Evolutionary conservation across 2,113 vertebrate genomes (phyloP).

Genomic region (Mustelus asterias): DNA sequence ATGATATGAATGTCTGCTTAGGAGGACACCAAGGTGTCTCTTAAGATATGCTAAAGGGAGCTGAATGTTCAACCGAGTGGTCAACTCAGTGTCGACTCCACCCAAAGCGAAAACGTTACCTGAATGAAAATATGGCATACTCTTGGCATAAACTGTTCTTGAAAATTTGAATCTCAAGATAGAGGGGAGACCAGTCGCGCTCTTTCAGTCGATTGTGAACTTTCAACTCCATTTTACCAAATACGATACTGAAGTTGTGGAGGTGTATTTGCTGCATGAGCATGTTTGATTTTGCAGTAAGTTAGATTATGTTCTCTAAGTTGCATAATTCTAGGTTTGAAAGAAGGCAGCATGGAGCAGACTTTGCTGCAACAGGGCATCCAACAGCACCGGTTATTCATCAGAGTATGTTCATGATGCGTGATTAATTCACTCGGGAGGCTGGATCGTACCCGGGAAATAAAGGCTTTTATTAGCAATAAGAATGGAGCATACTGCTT

Average conservation of each 20-base stretch:
- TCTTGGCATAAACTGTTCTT: neutral
- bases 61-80: neutral
- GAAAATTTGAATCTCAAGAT: neutral
- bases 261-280: neutral
- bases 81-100: neutral
- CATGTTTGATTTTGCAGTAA: neutral
- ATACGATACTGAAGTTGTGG: neutral
- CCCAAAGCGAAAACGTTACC: neutral
- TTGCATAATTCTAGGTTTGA: neutral
- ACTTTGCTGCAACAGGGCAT: neutral
- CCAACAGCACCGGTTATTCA: neutral
- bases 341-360: neutral
- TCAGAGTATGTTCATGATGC: neutral
- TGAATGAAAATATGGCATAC: too few species aligned
- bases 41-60: too few species aligned
- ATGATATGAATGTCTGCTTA: too few species aligned
- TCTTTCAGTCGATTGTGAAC: neutral
- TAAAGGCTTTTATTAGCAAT: too few species aligned
- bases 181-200: neutral
- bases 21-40: too few species aligned
- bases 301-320: neutral
- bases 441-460: too few species aligned
- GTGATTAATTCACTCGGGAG: too few species aligned
- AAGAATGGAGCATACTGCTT: too few species aligned
- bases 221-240: neutral